Percentiles rank a stretch among this genome's conserved stretches.
phyloP scores from a whole-genome alignment of 2,888 invertebrate genomes.

The Scaptomyza cyrtandrae region DNA sequence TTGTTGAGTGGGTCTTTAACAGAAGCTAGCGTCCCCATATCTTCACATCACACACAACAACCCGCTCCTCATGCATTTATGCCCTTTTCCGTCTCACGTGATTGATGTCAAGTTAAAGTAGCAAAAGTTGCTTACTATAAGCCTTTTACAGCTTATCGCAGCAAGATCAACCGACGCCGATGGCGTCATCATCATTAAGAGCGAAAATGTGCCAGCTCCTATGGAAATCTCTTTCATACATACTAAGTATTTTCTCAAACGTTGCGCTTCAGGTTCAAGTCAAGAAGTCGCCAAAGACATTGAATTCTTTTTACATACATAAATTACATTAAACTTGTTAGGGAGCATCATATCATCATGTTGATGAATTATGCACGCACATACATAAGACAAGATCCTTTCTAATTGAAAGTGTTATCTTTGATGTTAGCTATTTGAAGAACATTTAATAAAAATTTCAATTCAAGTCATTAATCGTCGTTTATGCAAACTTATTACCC shows the following conservation, averaged over 20 bases:
- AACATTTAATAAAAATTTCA: too few species aligned
- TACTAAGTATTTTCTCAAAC: constrained; percentile 10
- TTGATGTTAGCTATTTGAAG: too few species aligned
- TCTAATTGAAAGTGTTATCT: background rate
- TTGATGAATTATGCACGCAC: background rate
- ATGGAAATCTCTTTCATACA: constrained; percentile 5
- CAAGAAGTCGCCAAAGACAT: constrained; percentile 33
- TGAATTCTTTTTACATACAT: constrained; percentile 1
- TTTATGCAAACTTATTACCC: too few species aligned
- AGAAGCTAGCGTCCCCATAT: constrained; percentile 49
- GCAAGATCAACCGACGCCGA: constrained; percentile 45
- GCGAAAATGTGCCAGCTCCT: constrained; percentile 22
- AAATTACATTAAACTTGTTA: background rate
- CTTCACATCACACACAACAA: background rate
- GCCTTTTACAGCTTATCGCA: constrained; percentile 51
- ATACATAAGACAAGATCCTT: background rate
- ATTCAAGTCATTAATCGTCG: too few species aligned
- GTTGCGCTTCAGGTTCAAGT: background rate
- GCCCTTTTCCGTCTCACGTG: constrained; percentile 36
- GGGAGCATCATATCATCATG: background rate
- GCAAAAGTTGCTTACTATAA: constrained; percentile 56
- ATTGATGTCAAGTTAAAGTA: constrained; percentile 73
- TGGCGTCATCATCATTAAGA: constrained; percentile 44
- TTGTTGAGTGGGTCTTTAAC: constrained; percentile 67
- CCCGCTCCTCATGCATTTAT: constrained; percentile 12